Evolutionary conservation across 2,888 invertebrate species (phyloP).

Genomic region (Vanessa cardui): DNA sequence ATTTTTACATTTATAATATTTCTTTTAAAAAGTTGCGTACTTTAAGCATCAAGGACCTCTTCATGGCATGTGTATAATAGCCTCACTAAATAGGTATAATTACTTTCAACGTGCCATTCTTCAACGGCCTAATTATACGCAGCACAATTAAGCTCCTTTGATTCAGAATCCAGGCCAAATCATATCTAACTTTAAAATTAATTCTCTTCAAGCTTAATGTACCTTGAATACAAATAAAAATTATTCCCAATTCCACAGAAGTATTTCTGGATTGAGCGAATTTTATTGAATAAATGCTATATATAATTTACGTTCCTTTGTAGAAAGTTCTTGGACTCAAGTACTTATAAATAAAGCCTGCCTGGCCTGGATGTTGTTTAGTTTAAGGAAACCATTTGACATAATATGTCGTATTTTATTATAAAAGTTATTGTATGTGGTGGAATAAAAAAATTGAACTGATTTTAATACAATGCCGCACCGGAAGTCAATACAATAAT

Average conservation of each 20-base stretch:
- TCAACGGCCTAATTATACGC: conserved; percentile 27
- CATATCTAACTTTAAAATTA: conserved; percentile 11
- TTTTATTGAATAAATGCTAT: too few relatives aligned
- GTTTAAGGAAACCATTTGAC: too few relatives aligned
- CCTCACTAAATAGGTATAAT: conserved; percentile 28
- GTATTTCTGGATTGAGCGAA: too few relatives aligned
- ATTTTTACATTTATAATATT: conserved; percentile 11
- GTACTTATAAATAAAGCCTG: too few relatives aligned
- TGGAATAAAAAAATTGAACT: too few relatives aligned
- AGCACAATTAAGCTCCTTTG: conserved; percentile 28
- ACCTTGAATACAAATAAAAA: conserved; percentile 3
- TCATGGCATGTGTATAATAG: conserved; percentile 24
- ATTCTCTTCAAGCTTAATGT: conserved; percentile 11
- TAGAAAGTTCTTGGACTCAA: too few relatives aligned
- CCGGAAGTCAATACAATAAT: too few relatives aligned
- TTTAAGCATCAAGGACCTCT: conserved; percentile 30
- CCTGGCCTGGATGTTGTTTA: too few relatives aligned
- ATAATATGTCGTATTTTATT: too few relatives aligned
- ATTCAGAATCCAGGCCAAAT: conserved; percentile 18
- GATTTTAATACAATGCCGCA: too few relatives aligned
- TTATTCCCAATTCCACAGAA: not conserved
- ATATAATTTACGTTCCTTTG: too few relatives aligned
- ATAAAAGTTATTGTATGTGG: too few relatives aligned
- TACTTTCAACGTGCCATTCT: conserved; percentile 28
- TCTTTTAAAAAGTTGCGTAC: conserved; percentile 19